Base-by-base conservation (phyloP, 2,888 invertebrate species). In the Spilosoma lubricipeda region DNA sequence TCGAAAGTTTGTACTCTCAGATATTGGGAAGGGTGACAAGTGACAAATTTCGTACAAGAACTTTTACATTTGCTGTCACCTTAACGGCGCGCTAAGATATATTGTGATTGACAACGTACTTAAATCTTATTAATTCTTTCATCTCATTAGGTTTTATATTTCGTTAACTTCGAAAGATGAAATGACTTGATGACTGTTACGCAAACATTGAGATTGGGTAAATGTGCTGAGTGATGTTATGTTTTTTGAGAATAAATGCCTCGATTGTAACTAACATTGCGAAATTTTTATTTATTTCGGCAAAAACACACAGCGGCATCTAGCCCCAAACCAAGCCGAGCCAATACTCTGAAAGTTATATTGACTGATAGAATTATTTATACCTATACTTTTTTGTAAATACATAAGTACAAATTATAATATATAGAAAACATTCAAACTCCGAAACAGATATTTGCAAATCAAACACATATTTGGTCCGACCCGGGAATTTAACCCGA, bases 61-160 rank as follows among this genome's bases (percentile, higher is more conserved):
- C 59, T 63, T 70, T 36, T 42, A 20, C 18, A 59, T 70, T 70
- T 42, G 9, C 59, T 63, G 39, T n/a, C 70, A 59, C 59, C 15
- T 59, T 67, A 67, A 67, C 45, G 56, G 36, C 36, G 59, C 39
- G 42, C 39, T 59, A 70, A 63, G 59, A 63, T 59, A 63, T 42
- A 70, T 63, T 33, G 59, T 70, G 70, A 70, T 70, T 63, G 70
- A 70, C 70, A 70, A 59, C 59, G 20, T 70, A 70, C 59, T 70
- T 70, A 70, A 63, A 63, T 27, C 59, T 39, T 27, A 59, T 59
- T 70, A 70, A 39, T 70, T 59, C 70, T 70, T 63, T 70, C 59
- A 70, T 63, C 70, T 70, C 59, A 30, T 33, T 70, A 59, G 11
- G 13, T 70, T 69, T 70, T 70, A 70, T 63, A 27, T 70, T 33